Percentiles rank a stretch among this genome's conserved stretches.
Evolutionary conservation across 2,113 vertebrate species (phyloP).

Genomic region (Sapajus apella): DNA sequence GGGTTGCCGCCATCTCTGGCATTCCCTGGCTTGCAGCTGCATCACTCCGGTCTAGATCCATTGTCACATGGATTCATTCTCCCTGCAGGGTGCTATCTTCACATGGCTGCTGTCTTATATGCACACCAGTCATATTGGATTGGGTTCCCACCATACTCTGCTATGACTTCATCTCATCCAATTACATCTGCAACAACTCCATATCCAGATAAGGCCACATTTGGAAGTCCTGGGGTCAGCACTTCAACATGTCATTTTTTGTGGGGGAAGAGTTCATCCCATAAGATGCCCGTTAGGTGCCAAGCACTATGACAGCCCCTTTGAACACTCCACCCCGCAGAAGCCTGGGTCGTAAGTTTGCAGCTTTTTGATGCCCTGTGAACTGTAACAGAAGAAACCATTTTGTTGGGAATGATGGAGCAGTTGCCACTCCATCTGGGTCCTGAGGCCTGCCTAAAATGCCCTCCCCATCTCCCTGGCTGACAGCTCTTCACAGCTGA

Average conservation of each 20-base stretch:
- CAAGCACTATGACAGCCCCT: neutral
- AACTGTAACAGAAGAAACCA: neutral
- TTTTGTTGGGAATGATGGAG: neutral
- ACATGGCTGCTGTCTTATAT: neutral
- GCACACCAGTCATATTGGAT: neutral
- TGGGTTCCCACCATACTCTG: neutral
- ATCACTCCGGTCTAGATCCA: neutral
- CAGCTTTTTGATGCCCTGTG: neutral
- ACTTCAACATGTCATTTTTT: neutral
- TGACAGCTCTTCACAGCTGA: neutral
- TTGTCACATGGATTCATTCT: neutral
- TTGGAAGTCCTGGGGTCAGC: neutral
- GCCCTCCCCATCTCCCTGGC: neutral
- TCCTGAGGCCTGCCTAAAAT: neutral
- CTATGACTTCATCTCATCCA: neutral
- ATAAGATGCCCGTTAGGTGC: neutral
- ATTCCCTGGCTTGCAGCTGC: neutral
- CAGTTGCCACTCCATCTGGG: neutral
- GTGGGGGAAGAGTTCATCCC: neutral
- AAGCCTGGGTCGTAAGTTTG: neutral
- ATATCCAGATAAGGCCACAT: neutral
- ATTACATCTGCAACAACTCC: neutral
- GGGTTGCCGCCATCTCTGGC: fast-evolving
- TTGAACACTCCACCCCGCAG: too few species aligned
- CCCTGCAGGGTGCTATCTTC: too few species aligned